These are phyloP conservation scores for Ophioninae sp. DNA, from an alignment of 2,888 invertebrate genomes.

Conservation along the genomic window DNA sequence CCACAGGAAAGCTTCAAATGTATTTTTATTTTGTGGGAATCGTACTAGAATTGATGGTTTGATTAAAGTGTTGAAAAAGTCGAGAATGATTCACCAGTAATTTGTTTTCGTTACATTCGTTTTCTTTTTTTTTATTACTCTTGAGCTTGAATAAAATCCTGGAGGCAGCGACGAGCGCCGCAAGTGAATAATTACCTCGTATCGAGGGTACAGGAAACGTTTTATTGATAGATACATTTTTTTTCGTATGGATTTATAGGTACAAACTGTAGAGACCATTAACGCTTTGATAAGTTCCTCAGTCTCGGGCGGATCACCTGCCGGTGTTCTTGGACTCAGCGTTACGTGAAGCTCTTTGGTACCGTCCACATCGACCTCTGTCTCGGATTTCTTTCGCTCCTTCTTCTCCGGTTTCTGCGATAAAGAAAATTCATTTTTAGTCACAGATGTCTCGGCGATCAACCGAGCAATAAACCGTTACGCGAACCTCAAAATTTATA, in stretches of 20 bases:
- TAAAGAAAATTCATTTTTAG: constrained; percentile 5
- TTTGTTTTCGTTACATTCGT: neutral
- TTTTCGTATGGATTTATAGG: constrained; percentile 58
- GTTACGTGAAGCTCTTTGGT: constrained; percentile 89
- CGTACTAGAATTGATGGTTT: neutral
- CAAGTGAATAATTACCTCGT: neutral
- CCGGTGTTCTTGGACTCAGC: constrained; percentile 90
- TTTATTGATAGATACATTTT: constrained; percentile 69
- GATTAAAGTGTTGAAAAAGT: neutral
- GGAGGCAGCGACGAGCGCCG: neutral
- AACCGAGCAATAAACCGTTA: neutral
- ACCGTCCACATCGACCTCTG: constrained; percentile 85
- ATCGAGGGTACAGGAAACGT: neutral
- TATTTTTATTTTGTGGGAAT: neutral
- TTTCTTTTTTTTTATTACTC: neutral
- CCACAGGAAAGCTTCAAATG: neutral
- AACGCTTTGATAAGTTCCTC: constrained; percentile 93
- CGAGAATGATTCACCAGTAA: neutral
- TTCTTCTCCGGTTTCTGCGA: constrained; percentile 77
- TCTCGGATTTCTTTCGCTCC: constrained; percentile 83
- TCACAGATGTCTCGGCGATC: neutral
- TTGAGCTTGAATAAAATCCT: neutral
- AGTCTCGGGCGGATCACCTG: constrained; percentile 94
- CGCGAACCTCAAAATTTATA: too few species aligned
- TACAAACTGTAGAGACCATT: constrained; percentile 80